A percentile compares a stretch with the other conserved stretches of the same genome.
Conservation (phyloP, 2,797 vertebrate genomes). For the Lerista edwardsae region DNA sequence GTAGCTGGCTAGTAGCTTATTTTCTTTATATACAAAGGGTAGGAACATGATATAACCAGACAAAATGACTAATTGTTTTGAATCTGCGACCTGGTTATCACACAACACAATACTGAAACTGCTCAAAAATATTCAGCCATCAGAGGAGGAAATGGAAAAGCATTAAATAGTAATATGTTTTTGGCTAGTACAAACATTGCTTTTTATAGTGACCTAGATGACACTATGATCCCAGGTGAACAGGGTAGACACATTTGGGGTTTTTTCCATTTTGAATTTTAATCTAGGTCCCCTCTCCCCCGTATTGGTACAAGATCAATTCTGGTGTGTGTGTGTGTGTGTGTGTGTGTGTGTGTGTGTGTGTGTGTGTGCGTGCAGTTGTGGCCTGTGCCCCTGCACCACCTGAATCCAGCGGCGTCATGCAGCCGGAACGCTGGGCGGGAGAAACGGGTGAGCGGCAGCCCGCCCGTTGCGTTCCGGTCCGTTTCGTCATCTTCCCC, state of each 20-base stretch:
- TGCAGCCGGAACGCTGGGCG: too few relatives aligned
- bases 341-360: too few relatives aligned
- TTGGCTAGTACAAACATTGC: not conserved
- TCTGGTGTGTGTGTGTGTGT: too few relatives aligned
- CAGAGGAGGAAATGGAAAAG: not conserved
- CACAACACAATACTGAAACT: not conserved
- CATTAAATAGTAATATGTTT: not conserved
- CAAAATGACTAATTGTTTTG: conserved; percentile 18
- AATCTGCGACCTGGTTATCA: conserved; percentile 8
- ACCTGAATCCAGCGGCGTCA: too few relatives aligned
- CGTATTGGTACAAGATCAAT: too few relatives aligned
- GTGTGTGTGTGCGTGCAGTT: too few relatives aligned
- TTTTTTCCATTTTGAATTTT: not conserved
- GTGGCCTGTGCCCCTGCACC: too few relatives aligned
- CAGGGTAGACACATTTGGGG: not conserved
- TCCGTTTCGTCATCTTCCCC: too few relatives aligned
- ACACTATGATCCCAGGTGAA: not conserved
- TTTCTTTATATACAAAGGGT: conserved; percentile 1
- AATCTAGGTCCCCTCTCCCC: not conserved
- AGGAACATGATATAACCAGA: not conserved
- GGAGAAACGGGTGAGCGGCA: too few relatives aligned
- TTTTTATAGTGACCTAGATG: not conserved
- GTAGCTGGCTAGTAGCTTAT: not conserved
- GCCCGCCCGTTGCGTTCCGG: too few relatives aligned
- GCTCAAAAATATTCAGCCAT: not conserved